Evolutionary conservation across 2,888 invertebrate genomes (phyloP).

Genomic region (Aproaerema taeniolella): DNA sequence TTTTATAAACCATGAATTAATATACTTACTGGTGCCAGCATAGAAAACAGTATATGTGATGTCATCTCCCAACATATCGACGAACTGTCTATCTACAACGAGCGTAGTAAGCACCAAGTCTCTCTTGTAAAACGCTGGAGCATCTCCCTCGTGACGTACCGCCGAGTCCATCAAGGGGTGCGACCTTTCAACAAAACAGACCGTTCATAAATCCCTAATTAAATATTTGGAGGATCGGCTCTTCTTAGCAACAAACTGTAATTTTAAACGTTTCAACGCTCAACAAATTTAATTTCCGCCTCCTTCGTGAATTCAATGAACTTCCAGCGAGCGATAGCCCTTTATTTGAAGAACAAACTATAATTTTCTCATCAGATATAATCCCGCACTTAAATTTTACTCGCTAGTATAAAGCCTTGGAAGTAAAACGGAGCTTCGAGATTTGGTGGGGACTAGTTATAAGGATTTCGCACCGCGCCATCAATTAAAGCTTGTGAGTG

Average conservation of each 20-base stretch:
- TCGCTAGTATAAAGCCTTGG: too few relatives aligned
- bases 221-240: too few relatives aligned
- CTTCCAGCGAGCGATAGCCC: too few relatives aligned
- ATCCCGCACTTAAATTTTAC: not conserved
- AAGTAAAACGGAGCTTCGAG: conserved; percentile 11
- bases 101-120: conserved; percentile 79
- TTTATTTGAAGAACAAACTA: too few relatives aligned
- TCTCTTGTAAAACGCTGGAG: conserved; percentile 79
- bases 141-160: conserved; percentile 79
- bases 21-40: conserved; percentile 77
- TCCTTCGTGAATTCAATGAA: too few relatives aligned
- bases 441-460: conserved; percentile 28
- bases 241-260: too few relatives aligned
- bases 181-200: conserved; percentile 45
- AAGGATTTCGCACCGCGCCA: conserved; percentile 44
- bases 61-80: conserved; percentile 72
- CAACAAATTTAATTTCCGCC: too few relatives aligned
- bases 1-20: too few relatives aligned
- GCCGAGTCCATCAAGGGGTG: conserved; percentile 86
- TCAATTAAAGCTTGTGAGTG: conserved; percentile 53
- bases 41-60: conserved; percentile 78
- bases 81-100: conserved; percentile 78
- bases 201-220: too few relatives aligned
- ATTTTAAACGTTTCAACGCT: too few relatives aligned
- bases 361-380: not conserved